phyloP scores from a whole-genome alignment of 2,888 invertebrate genomes.

The Rhimphoctona megacephalus region DNA sequence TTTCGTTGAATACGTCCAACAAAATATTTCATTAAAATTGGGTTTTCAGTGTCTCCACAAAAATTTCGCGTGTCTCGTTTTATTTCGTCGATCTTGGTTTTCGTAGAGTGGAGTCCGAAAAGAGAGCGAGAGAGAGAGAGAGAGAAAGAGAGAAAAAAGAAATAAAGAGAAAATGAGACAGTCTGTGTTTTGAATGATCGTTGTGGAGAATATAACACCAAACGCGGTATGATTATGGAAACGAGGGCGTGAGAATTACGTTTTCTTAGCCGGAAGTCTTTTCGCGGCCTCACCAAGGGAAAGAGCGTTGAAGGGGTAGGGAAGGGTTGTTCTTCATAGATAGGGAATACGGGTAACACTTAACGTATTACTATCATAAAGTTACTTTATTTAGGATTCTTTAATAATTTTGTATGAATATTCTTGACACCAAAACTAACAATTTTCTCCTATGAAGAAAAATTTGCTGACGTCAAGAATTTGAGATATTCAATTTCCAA shows the following conservation, averaged over 20 bases:
- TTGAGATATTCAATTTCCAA: too few species aligned
- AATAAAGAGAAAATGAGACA: background rate
- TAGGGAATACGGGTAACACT: slow-evolving; percentile 11
- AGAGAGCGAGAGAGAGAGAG: background rate
- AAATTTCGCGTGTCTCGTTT: background rate
- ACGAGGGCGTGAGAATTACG: slow-evolving; percentile 64
- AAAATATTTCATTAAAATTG: too few species aligned
- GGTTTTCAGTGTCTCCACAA: too few species aligned
- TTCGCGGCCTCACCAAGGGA: slow-evolving; percentile 26
- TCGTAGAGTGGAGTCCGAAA: slow-evolving; percentile 22
- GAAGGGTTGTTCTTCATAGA: background rate
- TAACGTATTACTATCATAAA: too few species aligned
- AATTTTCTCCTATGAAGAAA: too few species aligned
- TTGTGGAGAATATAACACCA: background rate
- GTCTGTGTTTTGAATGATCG: slow-evolving; percentile 16
- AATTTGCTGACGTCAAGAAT: too few species aligned
- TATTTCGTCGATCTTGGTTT: slow-evolving; percentile 29
- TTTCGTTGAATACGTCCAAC: too few species aligned
- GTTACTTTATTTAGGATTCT: too few species aligned
- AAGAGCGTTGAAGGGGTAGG: background rate
- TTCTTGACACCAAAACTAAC: too few species aligned
- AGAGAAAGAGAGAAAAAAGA: background rate
- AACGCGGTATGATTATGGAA: slow-evolving; percentile 59
- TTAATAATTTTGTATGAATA: too few species aligned
- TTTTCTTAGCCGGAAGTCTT: slow-evolving; percentile 59